These are phyloP conservation scores for Caligus rogercresseyi DNA, from an alignment of 1,140 invertebrate genomes.

Conservation along the genomic window DNA sequence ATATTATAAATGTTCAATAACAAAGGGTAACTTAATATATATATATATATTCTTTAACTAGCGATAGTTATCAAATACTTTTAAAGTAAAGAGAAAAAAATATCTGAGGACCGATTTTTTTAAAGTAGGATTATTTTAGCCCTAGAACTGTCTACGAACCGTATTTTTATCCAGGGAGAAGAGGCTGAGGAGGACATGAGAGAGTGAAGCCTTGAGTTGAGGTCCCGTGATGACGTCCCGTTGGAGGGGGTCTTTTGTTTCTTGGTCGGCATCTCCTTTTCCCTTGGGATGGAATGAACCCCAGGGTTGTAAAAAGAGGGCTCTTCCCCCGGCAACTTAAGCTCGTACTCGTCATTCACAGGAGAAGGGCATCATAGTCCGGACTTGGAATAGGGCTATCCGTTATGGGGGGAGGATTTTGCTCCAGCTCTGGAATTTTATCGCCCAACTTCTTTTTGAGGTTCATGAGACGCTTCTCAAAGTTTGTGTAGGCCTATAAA, in stretches of 20 bases:
- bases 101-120: not conserved
- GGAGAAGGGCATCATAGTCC: slow-evolving; percentile 20
- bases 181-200: not conserved
- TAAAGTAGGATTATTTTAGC: not conserved
- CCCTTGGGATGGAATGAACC: not conserved
- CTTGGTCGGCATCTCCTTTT: not conserved
- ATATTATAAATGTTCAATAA: not conserved
- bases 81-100: not conserved
- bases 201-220: slow-evolving; percentile 1
- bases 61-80: no score
- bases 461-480: slow-evolving; percentile 12
- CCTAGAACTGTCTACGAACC: not conserved
- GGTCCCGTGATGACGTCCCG: not conserved
- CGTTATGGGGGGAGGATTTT: not conserved
- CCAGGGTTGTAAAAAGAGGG: not conserved
- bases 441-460: slow-evolving; percentile 9
- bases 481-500: slow-evolving; percentile 12
- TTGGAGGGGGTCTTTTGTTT: not conserved
- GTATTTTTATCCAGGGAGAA: no score
- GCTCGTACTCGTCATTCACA: slow-evolving; percentile 6
- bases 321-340: slow-evolving; percentile 11
- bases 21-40: not conserved
- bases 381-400: slow-evolving; percentile 13
- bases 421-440: slow-evolving; percentile 5
- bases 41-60: not conserved